A percentile compares a stretch with the other conserved stretches of the same genome.
Conservation (phyloP, 2,797 vertebrate genomes). For the Loriculus beryllinus region DNA sequence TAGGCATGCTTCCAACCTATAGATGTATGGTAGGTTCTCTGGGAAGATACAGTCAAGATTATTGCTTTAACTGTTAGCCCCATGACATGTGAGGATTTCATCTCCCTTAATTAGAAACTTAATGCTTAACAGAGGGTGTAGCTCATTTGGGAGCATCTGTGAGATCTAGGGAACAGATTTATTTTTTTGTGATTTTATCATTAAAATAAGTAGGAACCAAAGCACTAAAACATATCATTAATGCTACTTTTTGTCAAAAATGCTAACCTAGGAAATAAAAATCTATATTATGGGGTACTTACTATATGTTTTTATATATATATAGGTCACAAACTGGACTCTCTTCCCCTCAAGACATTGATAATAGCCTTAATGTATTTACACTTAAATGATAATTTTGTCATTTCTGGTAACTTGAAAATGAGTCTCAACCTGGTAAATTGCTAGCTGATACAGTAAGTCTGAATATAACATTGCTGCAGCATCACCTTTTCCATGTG, state of each 20-base stretch:
- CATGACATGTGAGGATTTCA: not conserved
- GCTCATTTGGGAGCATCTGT: not conserved
- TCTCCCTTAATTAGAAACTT: not conserved
- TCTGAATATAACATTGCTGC: not conserved
- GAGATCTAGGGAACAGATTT: not conserved
- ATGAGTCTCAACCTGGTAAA: not conserved
- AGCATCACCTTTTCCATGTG: not conserved
- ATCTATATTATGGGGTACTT: not conserved
- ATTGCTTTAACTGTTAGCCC: not conserved
- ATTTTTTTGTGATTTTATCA: not conserved
- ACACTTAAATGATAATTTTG: not conserved
- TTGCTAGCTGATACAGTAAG: not conserved
- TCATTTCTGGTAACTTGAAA: not conserved
- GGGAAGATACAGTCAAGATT: not conserved
- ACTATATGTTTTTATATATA: not conserved
- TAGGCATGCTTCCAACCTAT: not conserved
- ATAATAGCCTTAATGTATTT: not conserved
- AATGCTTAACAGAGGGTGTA: not conserved
- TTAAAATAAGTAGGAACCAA: not conserved
- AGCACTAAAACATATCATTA: not conserved
- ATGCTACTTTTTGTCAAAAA: not conserved
- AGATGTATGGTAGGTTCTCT: not conserved
- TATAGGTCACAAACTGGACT: not conserved
- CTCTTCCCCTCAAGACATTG: not conserved
- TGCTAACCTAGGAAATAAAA: not conserved